phyloP scores from a whole-genome alignment of 2,113 vertebrate species.

The Epinephelus fuscoguttatus region DNA sequence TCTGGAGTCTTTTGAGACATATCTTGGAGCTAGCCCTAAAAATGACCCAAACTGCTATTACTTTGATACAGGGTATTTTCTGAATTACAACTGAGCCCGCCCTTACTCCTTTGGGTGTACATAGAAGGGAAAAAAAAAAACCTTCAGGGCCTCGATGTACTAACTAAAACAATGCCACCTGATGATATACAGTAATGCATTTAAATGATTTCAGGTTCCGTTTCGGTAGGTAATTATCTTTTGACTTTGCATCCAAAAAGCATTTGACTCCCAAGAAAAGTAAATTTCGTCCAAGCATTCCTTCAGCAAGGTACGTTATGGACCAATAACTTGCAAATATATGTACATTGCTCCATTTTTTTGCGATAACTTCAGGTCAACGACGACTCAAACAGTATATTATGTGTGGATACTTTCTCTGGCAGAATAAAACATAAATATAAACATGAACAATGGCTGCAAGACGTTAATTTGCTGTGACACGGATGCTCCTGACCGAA shows the following conservation, averaged over 20 bases:
- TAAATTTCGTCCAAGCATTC: neutral
- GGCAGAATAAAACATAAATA: neutral
- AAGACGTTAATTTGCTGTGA: neutral
- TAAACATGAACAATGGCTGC: neutral
- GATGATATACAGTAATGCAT: neutral
- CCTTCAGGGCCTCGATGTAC: neutral
- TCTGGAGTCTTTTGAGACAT: neutral
- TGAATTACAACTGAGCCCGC: neutral
- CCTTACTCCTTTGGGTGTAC: neutral
- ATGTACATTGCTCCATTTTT: neutral
- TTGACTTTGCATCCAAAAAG: neutral
- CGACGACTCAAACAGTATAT: neutral
- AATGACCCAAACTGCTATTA: neutral
- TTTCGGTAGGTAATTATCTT: too few species aligned
- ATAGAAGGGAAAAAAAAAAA: neutral
- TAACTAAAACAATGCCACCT: neutral
- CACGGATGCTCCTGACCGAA: neutral
- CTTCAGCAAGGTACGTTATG: neutral
- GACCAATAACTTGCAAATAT: neutral
- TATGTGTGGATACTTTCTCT: neutral
- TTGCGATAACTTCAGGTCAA: neutral
- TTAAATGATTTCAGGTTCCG: neutral
- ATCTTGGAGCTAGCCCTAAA: neutral
- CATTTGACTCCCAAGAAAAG: neutral
- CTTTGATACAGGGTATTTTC: neutral